A percentile compares a stretch with the other conserved stretches of the same genome.
phyloP scores from a whole-genome alignment of 2,797 vertebrate species.

The Urocyon cinereoargenteus region DNA sequence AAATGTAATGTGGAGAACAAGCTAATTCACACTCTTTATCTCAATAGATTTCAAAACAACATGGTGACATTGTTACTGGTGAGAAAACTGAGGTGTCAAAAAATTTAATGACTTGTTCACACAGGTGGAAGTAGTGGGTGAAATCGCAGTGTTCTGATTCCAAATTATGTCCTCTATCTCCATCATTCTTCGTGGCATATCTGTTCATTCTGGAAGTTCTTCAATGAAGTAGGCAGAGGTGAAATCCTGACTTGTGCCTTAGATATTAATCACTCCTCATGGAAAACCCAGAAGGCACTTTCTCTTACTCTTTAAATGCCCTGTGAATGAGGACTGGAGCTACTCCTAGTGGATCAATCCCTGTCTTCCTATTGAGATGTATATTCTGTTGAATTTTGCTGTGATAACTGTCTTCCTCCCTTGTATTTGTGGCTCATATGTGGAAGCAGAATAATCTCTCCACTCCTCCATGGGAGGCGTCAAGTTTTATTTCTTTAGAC shows the following conservation, averaged over 20 bases:
- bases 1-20: not conserved
- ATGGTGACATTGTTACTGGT: not conserved
- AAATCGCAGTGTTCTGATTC: not conserved
- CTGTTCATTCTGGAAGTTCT: not conserved
- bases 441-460: not conserved
- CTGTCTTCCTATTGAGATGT: not conserved
- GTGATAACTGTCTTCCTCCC: not conserved
- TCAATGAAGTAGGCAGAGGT: not conserved
- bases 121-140: not conserved
- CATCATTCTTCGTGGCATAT: not conserved
- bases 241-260: not conserved
- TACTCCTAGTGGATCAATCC: not conserved
- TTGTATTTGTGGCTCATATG: not conserved
- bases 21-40: conserved; percentile 14
- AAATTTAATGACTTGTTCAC: not conserved
- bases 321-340: not conserved
- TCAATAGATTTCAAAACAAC: conserved; percentile 24
- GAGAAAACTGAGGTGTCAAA: conserved; percentile 10
- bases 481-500: not conserved
- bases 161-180: not conserved
- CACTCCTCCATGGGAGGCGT: not conserved
- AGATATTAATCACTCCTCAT: not conserved
- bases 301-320: not conserved
- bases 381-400: not conserved
- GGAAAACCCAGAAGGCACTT: not conserved